Evolutionary conservation across 35 echinoderm and acorn worm genomes (phyloP), one percentile per base, ranked within the genome.

Genomic region (Strongylocentrotus purpuratus): DNA sequence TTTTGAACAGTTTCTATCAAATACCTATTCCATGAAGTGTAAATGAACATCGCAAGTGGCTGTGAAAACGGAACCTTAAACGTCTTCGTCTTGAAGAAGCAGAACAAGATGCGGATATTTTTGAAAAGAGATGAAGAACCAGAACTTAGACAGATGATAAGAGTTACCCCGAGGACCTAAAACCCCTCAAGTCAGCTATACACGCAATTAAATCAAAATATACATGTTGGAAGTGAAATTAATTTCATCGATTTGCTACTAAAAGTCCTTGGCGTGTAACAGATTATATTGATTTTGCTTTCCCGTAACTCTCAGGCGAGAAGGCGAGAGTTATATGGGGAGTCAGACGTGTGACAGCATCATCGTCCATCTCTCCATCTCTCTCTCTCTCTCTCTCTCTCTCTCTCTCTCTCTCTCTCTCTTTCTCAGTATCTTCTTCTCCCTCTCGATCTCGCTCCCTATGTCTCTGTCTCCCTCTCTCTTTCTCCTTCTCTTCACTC

Each of bases 171-270:
- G 15, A 58, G 91, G 91, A 46, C 48, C 7, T 20, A 5, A 48
- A 93, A 33, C 17, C 91, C 89, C 48, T 55, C 22, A n/a, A 32
- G 91, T 93, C 91, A 93, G 33, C 45, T 46, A 47, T 13, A 93
- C 91, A 50, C 46, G 48, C 91, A 93, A 93, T 93, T 93, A 93
- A 93, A 93, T 93, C 91, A 93, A 93, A 93, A 93, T 93, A 93
- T 93, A 93, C 91, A 93, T 93, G 45, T 93, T 93, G 46, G 47
- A 93, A 52, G 91, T 93, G 91, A 93, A 93, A 93, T 93, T 93
- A 93, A 93, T 93, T 93, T 93, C 46, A 93, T 93, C 91, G 91
- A 93, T 93, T 93, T 58, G 45, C 91, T 47, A 58, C 46, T 93
- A 93, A 58, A 58, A 93, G 91, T 93, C 91, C 45, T 93, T 58